These are phyloP conservation scores for Homarus gammarus DNA, from an alignment of 2,888 invertebrate genomes.

Conservation along the genomic window DNA sequence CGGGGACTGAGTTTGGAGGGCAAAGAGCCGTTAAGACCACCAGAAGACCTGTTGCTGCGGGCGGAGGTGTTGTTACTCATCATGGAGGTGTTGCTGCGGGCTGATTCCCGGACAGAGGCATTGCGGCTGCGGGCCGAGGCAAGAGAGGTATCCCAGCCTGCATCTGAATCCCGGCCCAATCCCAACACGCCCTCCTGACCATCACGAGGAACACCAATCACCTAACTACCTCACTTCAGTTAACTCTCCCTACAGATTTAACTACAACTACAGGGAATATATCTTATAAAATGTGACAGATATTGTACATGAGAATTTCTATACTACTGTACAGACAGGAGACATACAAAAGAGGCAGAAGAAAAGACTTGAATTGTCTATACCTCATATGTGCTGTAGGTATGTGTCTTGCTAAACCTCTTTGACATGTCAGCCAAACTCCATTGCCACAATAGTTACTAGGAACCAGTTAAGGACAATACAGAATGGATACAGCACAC, in stretches of 20 bases:
- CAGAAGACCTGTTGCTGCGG: slow-evolving; percentile 55
- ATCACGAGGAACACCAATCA: slow-evolving; percentile 24
- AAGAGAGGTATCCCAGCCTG: slow-evolving; percentile 49
- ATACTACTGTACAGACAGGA: no score
- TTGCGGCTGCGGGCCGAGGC: slow-evolving; percentile 59
- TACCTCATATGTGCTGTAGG: no score
- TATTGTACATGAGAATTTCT: no score
- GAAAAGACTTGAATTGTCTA: no score
- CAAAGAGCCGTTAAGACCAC: slow-evolving; percentile 56
- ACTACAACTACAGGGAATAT: background rate
- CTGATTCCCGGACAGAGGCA: slow-evolving; percentile 52
- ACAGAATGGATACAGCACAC: no score
- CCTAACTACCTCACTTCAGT: slow-evolving; percentile 21
- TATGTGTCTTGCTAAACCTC: no score
- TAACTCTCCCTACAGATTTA: no score
- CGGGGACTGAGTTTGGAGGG: slow-evolving; percentile 64
- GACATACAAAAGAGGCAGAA: no score
- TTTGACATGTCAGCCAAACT: no score
- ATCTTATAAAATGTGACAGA: no score
- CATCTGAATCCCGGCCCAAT: slow-evolving; percentile 23
- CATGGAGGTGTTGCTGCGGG: slow-evolving; percentile 29
- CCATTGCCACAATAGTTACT: no score
- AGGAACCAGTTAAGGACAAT: no score
- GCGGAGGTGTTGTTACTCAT: slow-evolving; percentile 57
- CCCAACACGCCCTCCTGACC: slow-evolving; percentile 31